Conservation (phyloP, 1,140 invertebrate genomes). For the Camponotus floridanus region DNA sequence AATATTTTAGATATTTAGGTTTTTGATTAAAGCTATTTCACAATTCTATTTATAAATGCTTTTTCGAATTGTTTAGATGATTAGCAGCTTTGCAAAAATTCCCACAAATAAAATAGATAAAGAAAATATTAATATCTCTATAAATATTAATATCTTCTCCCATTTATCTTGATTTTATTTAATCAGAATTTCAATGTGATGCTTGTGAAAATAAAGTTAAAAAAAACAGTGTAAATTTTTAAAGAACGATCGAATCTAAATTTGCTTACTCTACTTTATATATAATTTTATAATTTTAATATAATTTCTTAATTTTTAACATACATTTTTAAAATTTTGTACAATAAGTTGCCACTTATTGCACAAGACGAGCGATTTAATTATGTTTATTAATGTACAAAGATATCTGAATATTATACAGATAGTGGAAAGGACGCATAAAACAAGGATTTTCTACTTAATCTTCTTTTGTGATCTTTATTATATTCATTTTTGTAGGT, state of each 20-base stretch:
- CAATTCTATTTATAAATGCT: no score
- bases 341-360: background rate
- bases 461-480: slow-evolving; percentile 74
- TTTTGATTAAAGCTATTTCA: no score
- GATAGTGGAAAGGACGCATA: background rate
- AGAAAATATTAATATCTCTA: no score
- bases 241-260: background rate
- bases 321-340: no score
- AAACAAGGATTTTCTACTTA: slow-evolving; percentile 42
- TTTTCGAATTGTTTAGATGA: no score
- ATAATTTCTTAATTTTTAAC: no score
- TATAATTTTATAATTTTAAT: background rate
- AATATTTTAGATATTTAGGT: no score
- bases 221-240: background rate
- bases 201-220: background rate
- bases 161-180: background rate
- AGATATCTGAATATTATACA: background rate
- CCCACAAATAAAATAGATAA: no score
- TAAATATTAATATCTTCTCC: no score
- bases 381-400: background rate
- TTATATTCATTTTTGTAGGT: slow-evolving; percentile 78
- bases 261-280: background rate
- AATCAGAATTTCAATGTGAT: background rate
- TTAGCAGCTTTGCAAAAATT: no score
- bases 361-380: background rate